Base-by-base conservation (phyloP, 2,113 vertebrate genomes). In the Pygathrix nemaeus region DNA sequence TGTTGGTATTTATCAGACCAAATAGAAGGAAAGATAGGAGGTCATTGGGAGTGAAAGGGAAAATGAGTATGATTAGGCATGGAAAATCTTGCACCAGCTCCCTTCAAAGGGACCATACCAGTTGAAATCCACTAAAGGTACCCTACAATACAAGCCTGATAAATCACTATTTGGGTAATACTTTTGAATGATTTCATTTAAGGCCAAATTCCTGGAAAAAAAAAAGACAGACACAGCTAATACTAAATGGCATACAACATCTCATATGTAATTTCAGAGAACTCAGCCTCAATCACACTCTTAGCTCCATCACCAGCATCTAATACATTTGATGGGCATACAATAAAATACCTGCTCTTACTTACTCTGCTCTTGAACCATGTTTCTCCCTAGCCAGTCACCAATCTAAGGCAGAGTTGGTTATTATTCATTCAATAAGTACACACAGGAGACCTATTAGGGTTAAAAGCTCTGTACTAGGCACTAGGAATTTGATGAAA, bases 321-420 rank as follows among this genome's bases (percentile, higher is more conserved):
- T 80, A 92, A 83, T 50, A 40, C 35, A 72, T 40, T 50, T 66
- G 18, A 45, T 85, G 59, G 21, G 9, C 3, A 59, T 45, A 61
- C 4, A 73, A 38, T 45, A 35, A 11, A 85, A 32, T 61, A 76
- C 78, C 68, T 94, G 16, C 18, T 92, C 35, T 90, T 82, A 87
- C 57, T 78, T 92, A 80, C 32, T 79, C 55, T 92, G 40, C 20
- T 92, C 38, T 88, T 92, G 64, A 84, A 87, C 76, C 43, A 68
- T 45, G 55, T 83, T 97, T 93, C 87, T 55, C 35, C 59, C 40
- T 48, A 50, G 38, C n/a, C 57, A 73, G 64, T 96, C 43, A 88
- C 79, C 55, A 59, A 72, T 88, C 32, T 85, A 70, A 92, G 16
- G 10, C n/a, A 87, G 52, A 76, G 13, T 88, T 88, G 52, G 59